Evolutionary conservation across 2,113 vertebrate genomes (phyloP).

Genomic region (Ciconia stormi): DNA sequence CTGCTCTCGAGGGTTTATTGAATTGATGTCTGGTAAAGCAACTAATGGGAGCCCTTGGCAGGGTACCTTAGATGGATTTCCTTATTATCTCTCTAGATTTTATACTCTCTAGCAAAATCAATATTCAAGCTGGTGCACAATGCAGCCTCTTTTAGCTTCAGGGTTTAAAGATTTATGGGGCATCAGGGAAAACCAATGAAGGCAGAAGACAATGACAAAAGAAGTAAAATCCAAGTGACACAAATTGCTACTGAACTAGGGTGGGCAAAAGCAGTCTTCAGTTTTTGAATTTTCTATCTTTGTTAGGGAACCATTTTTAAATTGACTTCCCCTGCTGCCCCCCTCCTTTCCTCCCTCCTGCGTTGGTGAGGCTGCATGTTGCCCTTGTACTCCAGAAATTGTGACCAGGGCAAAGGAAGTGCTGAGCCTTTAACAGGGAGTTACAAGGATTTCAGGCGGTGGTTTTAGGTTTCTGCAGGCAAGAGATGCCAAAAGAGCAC

Average conservation of each 20-base stretch:
- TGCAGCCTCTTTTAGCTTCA: constrained; percentile 7
- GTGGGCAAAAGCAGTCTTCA: neutral
- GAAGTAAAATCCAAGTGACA: neutral
- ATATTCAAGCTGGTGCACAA: constrained; percentile 22
- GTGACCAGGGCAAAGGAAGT: neutral
- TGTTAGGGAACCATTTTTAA: neutral
- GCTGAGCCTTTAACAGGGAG: neutral
- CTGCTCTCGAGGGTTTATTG: constrained; percentile 22
- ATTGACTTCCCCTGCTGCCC: neutral
- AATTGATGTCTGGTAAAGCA: constrained; percentile 25
- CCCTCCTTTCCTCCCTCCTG: neutral
- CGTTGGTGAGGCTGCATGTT: neutral
- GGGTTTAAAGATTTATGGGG: constrained; percentile 22
- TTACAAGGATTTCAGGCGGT: neutral
- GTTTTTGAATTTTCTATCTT: neutral
- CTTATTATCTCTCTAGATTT: constrained; percentile 45
- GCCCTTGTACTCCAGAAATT: neutral
- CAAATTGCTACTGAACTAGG: neutral
- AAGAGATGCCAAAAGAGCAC: neutral
- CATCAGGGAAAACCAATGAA: constrained; percentile 4
- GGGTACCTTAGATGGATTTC: constrained; percentile 36
- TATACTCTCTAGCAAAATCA: constrained; percentile 45
- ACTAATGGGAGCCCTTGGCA: constrained; percentile 43
- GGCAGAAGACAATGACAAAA: constrained; percentile 14
- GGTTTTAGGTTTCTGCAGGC: neutral